phyloP scores from a whole-genome alignment of 2,888 invertebrate genomes.

The Charanyca ferruginea region DNA sequence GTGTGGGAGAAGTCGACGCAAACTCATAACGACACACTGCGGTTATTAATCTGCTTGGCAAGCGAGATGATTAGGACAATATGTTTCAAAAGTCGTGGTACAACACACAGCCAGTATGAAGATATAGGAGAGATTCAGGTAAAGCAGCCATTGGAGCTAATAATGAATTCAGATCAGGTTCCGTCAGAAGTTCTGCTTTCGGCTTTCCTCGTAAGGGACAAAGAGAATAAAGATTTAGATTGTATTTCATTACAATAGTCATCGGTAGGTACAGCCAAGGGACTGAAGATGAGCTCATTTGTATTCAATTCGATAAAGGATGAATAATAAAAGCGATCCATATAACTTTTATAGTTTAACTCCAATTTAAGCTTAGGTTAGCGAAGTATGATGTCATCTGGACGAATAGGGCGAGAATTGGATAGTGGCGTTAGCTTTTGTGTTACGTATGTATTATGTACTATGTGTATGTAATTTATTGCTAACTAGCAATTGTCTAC shows the following conservation, averaged over 20 bases:
- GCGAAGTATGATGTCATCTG: conserved; percentile 52
- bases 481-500: no score
- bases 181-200: conserved; percentile 38
- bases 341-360: conserved; percentile 42
- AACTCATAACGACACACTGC: conserved; percentile 8
- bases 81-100: conserved; percentile 1
- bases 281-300: conserved; percentile 54
- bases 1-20: conserved; percentile 23
- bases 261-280: conserved; percentile 41
- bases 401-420: conserved; percentile 35
- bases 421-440: conserved; percentile 16
- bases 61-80: conserved; percentile 18
- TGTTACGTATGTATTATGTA: not conserved
- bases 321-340: conserved; percentile 53
- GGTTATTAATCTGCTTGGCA: conserved; percentile 5
- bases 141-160: conserved; percentile 19
- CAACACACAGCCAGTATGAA: not conserved
- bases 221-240: conserved; percentile 45
- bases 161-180: conserved; percentile 51
- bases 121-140: conserved; percentile 4
- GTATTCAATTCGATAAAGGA: conserved; percentile 53
- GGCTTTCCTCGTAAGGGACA: conserved; percentile 47
- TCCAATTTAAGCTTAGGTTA: conserved; percentile 42
- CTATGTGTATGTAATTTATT: not conserved
- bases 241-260: conserved; percentile 49